phyloP scores from a whole-genome alignment of 1,140 invertebrate species.

The Popillia japonica region DNA sequence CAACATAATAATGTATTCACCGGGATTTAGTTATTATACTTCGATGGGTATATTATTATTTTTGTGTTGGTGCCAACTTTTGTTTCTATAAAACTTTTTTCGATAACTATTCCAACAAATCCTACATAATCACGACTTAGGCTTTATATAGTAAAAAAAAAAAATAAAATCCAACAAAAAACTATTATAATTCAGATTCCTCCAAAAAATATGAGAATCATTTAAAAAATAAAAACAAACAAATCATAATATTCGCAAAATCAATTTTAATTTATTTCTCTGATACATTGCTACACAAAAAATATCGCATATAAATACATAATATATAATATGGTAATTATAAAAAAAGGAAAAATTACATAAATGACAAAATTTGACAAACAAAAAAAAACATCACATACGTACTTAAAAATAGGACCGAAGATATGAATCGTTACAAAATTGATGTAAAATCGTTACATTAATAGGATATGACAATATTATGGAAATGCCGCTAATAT shows the following conservation, averaged over 20 bases:
- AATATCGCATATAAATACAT: constrained; percentile 33
- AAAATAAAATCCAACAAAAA: neutral
- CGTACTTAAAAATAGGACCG: constrained; percentile 10
- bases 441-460: neutral
- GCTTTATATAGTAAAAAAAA: neutral
- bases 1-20: too few species aligned
- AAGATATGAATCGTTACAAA: neutral
- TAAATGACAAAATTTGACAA: constrained; percentile 27
- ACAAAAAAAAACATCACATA: constrained; percentile 33
- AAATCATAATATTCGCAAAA: constrained; percentile 22
- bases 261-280: constrained; percentile 20
- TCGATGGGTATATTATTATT: too few species aligned
- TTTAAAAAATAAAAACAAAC: neutral
- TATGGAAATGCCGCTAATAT: constrained; percentile 20
- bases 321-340: constrained; percentile 19
- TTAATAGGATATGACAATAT: neutral
- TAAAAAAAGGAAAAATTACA: neutral
- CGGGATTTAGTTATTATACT: too few species aligned
- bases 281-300: neutral
- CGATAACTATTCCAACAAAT: too few species aligned
- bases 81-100: too few species aligned
- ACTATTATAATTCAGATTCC: too few species aligned
- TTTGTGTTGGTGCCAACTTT: too few species aligned
- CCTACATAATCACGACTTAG: neutral
- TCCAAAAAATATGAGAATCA: neutral